Evolutionary conservation across 2,888 invertebrate species (phyloP).

Genomic region (Ctena decussata): DNA sequence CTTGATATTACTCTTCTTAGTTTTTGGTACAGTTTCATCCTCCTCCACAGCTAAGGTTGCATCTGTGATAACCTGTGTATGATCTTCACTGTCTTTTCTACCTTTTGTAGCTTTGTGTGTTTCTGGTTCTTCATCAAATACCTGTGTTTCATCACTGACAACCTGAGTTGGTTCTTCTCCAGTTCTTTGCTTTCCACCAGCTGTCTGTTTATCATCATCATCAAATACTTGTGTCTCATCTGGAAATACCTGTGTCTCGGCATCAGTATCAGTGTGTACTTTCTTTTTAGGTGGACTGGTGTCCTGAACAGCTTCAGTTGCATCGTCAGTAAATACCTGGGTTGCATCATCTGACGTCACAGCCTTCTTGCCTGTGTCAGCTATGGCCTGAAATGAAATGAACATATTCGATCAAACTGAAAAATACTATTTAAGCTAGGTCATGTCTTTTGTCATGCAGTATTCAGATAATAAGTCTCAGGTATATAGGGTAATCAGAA

Average conservation of each 20-base stretch:
- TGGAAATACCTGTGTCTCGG: slow-evolving; percentile 29
- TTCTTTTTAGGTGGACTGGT: background rate
- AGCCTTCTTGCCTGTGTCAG: background rate
- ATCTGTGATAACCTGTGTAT: slow-evolving; percentile 41
- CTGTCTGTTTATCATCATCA: slow-evolving; percentile 10
- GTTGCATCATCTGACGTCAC: slow-evolving; percentile 22
- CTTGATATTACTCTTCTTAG: background rate
- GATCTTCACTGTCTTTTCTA: slow-evolving; percentile 20
- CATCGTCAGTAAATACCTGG: slow-evolving; percentile 35
- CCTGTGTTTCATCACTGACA: slow-evolving; percentile 5
- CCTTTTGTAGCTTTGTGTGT: background rate
- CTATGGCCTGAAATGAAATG: background rate
- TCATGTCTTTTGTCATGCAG: too few species aligned
- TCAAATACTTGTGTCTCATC: slow-evolving; percentile 16
- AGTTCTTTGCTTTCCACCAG: background rate
- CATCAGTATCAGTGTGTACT: slow-evolving; percentile 11
- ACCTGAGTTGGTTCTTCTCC: slow-evolving; percentile 33
- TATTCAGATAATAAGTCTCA: too few species aligned
- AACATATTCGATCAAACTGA: too few species aligned
- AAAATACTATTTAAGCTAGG: too few species aligned
- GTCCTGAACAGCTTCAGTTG: slow-evolving; percentile 20
- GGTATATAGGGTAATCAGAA: too few species aligned
- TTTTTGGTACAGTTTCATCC: background rate
- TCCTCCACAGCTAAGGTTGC: slow-evolving; percentile 15
- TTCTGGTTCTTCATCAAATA: slow-evolving; percentile 31